Base-by-base conservation (phyloP, 2,797 vertebrate genomes). In the Pseudopleuronectes americanus region DNA sequence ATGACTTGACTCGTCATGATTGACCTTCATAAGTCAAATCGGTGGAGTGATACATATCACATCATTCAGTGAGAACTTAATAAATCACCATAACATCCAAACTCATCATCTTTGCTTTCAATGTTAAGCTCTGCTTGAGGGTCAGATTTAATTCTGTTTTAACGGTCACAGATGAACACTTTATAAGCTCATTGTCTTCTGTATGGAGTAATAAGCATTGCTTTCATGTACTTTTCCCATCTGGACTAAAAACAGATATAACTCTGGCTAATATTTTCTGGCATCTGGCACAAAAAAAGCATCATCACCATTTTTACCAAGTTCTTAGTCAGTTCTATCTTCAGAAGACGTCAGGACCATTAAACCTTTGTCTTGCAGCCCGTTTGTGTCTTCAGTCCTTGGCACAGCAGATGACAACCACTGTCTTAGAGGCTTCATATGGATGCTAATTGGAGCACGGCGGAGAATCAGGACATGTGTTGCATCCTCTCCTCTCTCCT, bases 381-480 rank as follows among this genome's bases (percentile, higher is more conserved):
- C 72, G 36, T 84, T 84, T 78, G 63, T 70, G 58, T 82, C 52
- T 71, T 8, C 57, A 71, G 53, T 76, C 26, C 13, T 51, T 45
- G 57, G 76, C 81, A 64, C 63, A 57, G 60, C 22, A 1, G 61
- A 59, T 85, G 78, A 84, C 86, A 87, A 62, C 77, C 26, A 19
- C 77, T 77, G 75, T 86, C 80, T 81, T 55, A 23, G 45, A 52
- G 74, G 64, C 76, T 72, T 82, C 75, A 75, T 63, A 62, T 69
- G 31, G 80, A 88, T 70, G 81, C 70, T 89, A 89, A 89, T 87
- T 89, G 83, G 87, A 82, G 74, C 64, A 16, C 81, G 74, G 80
- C 76, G 53, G 68, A 74, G 84, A 84, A 83, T 76, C 71, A 38
- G 76, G 79, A 85, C 79, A 75, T 69, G 72, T 54, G 69, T 86